Evolutionary conservation across 2,888 invertebrate genomes (phyloP).

Genomic region (Tupiocoris notatus): DNA sequence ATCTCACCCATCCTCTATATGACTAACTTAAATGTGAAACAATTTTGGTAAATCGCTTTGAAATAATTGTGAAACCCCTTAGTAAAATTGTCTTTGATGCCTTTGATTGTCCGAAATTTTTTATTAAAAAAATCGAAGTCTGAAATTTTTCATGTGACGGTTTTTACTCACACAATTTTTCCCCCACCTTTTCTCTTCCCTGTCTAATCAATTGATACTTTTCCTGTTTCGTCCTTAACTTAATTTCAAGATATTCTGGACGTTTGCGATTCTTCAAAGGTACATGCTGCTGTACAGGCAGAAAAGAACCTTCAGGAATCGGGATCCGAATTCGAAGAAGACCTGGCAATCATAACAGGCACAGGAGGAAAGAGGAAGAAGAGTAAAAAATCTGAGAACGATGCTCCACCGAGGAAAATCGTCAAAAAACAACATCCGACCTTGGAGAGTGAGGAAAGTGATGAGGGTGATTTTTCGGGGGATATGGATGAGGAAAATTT

Average conservation of each 20-base stretch:
- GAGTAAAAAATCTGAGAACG: background rate
- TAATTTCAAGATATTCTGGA: constrained; percentile 57
- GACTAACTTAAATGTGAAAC: too few relatives aligned
- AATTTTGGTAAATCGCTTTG: background rate
- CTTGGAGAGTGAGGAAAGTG: background rate
- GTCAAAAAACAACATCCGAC: background rate
- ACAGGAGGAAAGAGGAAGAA: constrained; percentile 45
- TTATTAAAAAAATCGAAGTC: background rate
- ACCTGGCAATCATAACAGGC: constrained; percentile 64
- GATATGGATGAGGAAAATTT: constrained; percentile 47
- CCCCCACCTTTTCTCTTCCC: too few relatives aligned
- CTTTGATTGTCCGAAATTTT: background rate
- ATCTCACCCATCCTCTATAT: too few relatives aligned
- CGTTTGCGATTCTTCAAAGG: constrained; percentile 68
- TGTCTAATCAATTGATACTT: too few relatives aligned
- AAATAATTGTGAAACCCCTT: background rate
- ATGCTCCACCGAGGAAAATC: background rate
- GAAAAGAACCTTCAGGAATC: constrained; percentile 60
- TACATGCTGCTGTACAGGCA: constrained; percentile 62
- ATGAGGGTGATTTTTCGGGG: background rate
- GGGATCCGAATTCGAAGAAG: constrained; percentile 57
- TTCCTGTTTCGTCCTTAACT: constrained; percentile 51
- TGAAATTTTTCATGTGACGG: background rate
- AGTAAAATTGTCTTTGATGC: background rate
- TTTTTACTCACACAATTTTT: too few relatives aligned